These are phyloP conservation scores for Masticophis lateralis DNA, from an alignment of 2,797 vertebrate species.

Conservation along the genomic window DNA sequence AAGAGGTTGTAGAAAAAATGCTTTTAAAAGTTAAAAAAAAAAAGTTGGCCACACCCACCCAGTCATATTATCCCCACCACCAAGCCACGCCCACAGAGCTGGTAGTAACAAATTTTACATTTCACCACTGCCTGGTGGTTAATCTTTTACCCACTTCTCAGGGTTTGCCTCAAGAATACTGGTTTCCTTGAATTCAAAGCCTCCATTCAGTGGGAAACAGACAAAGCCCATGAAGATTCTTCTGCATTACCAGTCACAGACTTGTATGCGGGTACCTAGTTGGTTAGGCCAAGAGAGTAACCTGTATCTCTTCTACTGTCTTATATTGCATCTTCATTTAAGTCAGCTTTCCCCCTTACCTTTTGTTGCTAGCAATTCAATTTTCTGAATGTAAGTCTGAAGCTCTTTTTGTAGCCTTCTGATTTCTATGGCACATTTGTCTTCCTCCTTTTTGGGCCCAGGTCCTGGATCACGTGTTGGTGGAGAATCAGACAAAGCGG, in stretches of 20 bases:
- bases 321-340: too few species aligned
- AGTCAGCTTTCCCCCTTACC: slow-evolving; percentile 68
- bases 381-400: slow-evolving; percentile 81
- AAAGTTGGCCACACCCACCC: too few species aligned
- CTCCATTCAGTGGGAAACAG: background rate
- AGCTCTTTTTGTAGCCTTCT: slow-evolving; percentile 82
- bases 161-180: too few species aligned
- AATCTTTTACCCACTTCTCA: background rate
- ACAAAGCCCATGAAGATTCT: background rate
- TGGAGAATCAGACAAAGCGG: slow-evolving; percentile 59
- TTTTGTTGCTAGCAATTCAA: slow-evolving; percentile 81
- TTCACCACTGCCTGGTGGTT: background rate
- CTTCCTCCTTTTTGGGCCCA: slow-evolving; percentile 46
- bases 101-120: too few species aligned
- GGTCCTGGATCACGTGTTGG: slow-evolving; percentile 69
- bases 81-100: too few species aligned
- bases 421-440: slow-evolving; percentile 77
- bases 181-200: background rate
- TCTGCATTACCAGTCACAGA: background rate
- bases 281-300: background rate
- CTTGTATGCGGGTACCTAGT: background rate
- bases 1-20: too few species aligned
- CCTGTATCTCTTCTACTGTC: background rate
- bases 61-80: too few species aligned
- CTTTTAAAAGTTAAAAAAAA: too few species aligned